Percentiles rank a stretch among this genome's conserved stretches.
Evolutionary conservation across 2,113 vertebrate genomes (phyloP).

Genomic region (Pelmatolapia mariae): DNA sequence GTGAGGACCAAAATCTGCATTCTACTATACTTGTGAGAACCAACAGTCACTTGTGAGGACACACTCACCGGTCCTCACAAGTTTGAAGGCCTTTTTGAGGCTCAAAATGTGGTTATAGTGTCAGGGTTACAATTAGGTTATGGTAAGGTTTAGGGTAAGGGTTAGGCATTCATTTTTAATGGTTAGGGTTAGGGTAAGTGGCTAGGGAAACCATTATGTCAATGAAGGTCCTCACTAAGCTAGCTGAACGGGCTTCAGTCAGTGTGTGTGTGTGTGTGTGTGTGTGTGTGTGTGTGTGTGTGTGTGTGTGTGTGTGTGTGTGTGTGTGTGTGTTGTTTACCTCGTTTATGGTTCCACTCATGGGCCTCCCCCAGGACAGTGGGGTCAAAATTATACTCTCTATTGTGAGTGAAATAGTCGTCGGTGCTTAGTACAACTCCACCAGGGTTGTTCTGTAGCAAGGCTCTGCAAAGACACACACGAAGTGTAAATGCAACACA

Average conservation of each 20-base stretch:
- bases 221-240: not conserved
- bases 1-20: not conserved
- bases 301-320: not conserved
- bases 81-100: too few relatives aligned
- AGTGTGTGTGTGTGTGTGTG: not conserved
- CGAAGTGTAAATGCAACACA: not conserved
- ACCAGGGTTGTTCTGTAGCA: constrained; percentile 82
- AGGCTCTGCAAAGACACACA: constrained; percentile 67
- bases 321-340: constrained; percentile 56
- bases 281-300: not conserved
- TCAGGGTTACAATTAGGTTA: not conserved
- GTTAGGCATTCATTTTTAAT: too few relatives aligned
- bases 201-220: not conserved
- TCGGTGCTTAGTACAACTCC: constrained; percentile 88
- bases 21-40: too few relatives aligned
- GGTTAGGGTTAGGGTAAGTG: not conserved
- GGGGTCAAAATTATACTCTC: constrained; percentile 81
- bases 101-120: too few relatives aligned
- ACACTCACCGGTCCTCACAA: too few relatives aligned
- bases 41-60: not conserved
- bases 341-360: constrained; percentile 90
- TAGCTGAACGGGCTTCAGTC: not conserved
- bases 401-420: constrained; percentile 82
- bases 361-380: constrained; percentile 82
- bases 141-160: not conserved